phyloP scores from a whole-genome alignment of 23 tunicate genomes.

The Corella eumyota region DNA sequence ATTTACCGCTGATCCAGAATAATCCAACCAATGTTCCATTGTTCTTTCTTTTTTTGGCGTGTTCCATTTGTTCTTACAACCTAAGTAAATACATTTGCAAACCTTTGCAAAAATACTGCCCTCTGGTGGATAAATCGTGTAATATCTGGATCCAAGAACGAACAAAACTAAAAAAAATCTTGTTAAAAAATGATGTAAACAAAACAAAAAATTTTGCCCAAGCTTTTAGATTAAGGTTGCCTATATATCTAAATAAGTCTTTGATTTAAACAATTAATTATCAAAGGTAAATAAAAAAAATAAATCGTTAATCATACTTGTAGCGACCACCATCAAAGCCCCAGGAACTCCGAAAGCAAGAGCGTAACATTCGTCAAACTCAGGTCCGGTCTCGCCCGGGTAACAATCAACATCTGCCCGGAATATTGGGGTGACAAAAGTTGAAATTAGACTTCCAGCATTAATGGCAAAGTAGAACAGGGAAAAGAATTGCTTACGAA shows the following conservation, averaged over 20 bases:
- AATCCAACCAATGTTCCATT: constrained; percentile 89
- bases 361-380: constrained; percentile 83
- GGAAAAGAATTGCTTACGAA: constrained; percentile 89
- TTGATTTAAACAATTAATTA: too few relatives aligned
- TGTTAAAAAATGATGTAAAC: neutral
- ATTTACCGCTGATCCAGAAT: constrained; percentile 51
- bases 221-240: too few relatives aligned
- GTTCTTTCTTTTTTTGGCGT: constrained; percentile 77
- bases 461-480: constrained; percentile 97
- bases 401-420: constrained; percentile 93
- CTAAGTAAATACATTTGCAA: constrained; percentile 72
- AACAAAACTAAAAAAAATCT: constrained; percentile 43
- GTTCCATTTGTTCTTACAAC: constrained; percentile 71
- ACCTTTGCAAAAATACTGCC: constrained; percentile 67
- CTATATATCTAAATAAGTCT: too few relatives aligned
- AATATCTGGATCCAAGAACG: constrained; percentile 71
- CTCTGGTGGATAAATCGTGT: constrained; percentile 78
- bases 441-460: constrained; percentile 90
- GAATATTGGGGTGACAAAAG: constrained; percentile 85
- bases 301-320: constrained; percentile 28
- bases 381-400: constrained; percentile 40
- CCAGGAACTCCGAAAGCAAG: constrained; percentile 97
- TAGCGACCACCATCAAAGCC: constrained; percentile 82
- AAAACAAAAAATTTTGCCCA: neutral
- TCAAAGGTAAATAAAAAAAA: neutral